Evolutionary conservation across 2,113 vertebrate genomes (phyloP).

Genomic region (Caloenas nicobarica): DNA sequence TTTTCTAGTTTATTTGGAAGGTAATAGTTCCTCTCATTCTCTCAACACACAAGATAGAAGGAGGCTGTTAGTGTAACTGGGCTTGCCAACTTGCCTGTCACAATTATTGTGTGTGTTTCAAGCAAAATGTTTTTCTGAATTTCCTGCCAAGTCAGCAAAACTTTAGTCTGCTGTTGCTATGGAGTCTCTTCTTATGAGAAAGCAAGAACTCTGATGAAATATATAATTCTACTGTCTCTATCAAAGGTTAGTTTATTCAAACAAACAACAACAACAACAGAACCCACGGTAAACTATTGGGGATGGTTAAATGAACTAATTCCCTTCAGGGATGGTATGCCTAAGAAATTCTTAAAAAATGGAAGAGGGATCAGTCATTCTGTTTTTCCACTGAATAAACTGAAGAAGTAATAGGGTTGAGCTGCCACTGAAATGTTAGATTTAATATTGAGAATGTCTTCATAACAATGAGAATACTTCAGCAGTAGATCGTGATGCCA

Average conservation of each 20-base stretch:
- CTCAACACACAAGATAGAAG: not conserved
- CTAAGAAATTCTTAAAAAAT: not conserved
- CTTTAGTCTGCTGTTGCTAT: not conserved
- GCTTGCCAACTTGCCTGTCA: not conserved
- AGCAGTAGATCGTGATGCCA: not conserved
- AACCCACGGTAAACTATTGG: too few species aligned
- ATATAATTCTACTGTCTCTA: not conserved
- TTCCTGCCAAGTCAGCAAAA: not conserved
- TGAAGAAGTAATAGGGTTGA: not conserved
- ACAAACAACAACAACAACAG: too few species aligned
- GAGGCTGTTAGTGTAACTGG: not conserved
- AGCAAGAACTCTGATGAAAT: not conserved
- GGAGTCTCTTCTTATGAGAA: not conserved
- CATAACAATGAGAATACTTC: not conserved
- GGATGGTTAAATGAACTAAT: not conserved
- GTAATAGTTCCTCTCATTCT: not conserved
- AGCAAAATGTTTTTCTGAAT: not conserved
- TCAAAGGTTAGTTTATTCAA: not conserved
- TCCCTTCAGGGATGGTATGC: not conserved
- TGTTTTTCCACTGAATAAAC: not conserved
- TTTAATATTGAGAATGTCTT: not conserved
- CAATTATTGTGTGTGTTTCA: not conserved
- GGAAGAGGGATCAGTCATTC: not conserved
- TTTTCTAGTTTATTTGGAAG: not conserved
- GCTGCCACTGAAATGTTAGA: not conserved